Evolutionary conservation across 2,888 invertebrate species (phyloP), one percentile per base, ranked within the genome.

Genomic region (Antitype chi): DNA sequence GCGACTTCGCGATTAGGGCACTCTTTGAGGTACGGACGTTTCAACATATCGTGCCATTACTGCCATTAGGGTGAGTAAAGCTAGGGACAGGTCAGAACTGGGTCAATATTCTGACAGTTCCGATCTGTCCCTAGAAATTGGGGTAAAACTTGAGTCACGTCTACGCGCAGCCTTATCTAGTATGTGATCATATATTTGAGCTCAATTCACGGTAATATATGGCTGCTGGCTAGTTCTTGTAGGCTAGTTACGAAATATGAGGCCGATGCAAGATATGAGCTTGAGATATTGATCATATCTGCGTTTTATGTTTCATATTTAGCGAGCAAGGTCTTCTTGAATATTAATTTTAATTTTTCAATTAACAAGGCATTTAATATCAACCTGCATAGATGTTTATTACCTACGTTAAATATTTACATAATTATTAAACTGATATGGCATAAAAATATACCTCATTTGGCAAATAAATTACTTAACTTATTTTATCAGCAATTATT

Each of bases 191-290:
- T 74, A 8, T 53, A 66, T 71, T 72, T 78, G 87, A 70, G 57
- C 80, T 86, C 85, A 79, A 86, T 86, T 74, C 38, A 57, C 38
- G 32, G 6, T 79, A 84, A 75, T 78, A 52, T 74, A 72, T 25
- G 66, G 13, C 43, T 69, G 32, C 43, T 72, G 64, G 53, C 67
- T 15, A 72, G 74, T 83, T 80, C 72, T 80, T 80, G 15, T 67
- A 28, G 32, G n/a, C 11, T 69, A 55, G 60, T 84, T 76, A 47
- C 53, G 76, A 87, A 80, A 84, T 81, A 1, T 73, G 0, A 32
- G 17, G 0, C 38, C 71, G 62, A 67, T 70, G 66, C 67, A 79
- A 79, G 71, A 66, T 70, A 73, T 68, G 17, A 72, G 57, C 69
- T 68, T 69, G 8, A 62, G 11, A 66, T 62, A 23, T 55, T 2